Evolutionary conservation across 2,888 invertebrate species (phyloP).

Genomic region (Sesia apiformis): DNA sequence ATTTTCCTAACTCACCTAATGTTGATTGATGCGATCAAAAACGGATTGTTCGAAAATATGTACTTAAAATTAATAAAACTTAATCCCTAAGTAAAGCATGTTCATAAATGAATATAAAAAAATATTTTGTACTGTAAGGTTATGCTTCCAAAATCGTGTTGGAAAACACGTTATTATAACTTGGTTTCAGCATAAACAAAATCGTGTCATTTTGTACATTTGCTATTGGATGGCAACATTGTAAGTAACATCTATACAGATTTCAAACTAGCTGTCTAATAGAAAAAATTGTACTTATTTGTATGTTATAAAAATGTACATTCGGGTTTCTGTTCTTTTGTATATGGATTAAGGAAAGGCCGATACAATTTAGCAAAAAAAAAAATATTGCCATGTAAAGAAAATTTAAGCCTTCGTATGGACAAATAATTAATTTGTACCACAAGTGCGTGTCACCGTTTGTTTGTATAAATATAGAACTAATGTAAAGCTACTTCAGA

Average conservation of each 20-base stretch:
- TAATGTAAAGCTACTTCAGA: constrained; percentile 10
- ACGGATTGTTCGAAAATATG: constrained; percentile 4
- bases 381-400: too few species aligned
- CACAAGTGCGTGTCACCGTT: too few species aligned
- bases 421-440: too few species aligned
- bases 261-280: constrained; percentile 29
- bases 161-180: not conserved
- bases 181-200: constrained; percentile 11
- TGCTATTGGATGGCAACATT: constrained; percentile 28
- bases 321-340: too few species aligned
- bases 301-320: too few species aligned
- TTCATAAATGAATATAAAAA: constrained; percentile 58
- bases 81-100: constrained; percentile 67
- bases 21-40: constrained; percentile 34
- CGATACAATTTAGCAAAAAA: too few species aligned
- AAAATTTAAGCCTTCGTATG: too few species aligned
- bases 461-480: too few species aligned
- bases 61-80: constrained; percentile 36
- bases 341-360: too few species aligned
- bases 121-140: constrained; percentile 72
- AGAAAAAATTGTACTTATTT: constrained; percentile 16
- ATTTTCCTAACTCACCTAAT: constrained; percentile 43
- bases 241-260: constrained; percentile 12
- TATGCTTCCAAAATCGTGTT: constrained; percentile 13
- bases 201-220: constrained; percentile 15